phyloP scores from a whole-genome alignment of 2,797 vertebrate species.

The Alca torda region DNA sequence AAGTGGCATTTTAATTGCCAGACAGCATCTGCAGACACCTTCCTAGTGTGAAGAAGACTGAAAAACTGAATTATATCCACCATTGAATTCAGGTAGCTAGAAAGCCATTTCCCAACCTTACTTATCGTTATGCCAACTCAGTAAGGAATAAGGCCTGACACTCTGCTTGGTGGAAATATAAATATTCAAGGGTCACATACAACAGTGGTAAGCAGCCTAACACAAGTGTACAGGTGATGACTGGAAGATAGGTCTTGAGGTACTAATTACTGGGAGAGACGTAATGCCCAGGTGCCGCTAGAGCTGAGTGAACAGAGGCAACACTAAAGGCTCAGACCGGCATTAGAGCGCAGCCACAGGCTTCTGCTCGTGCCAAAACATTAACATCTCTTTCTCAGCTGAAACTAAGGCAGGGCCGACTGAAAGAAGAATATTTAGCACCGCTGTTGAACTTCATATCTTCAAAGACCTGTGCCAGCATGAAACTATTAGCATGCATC shows the following conservation, averaged over 20 bases:
- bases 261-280: background rate
- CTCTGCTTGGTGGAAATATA: background rate
- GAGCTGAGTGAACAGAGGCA: background rate
- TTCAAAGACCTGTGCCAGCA: conserved; percentile 1
- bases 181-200: background rate
- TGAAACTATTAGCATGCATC: background rate
- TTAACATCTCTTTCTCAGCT: background rate
- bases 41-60: background rate
- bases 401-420: background rate
- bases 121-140: background rate
- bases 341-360: background rate
- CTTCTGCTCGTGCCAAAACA: background rate
- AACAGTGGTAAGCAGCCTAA: background rate
- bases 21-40: background rate
- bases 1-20: background rate
- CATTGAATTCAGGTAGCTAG: background rate
- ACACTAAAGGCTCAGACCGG: background rate
- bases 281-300: background rate
- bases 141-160: background rate
- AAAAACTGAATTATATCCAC: background rate
- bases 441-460: background rate
- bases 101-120: background rate
- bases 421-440: background rate
- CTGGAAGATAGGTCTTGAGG: background rate
- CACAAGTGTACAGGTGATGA: background rate